Evolutionary conservation across 2,888 invertebrate genomes (phyloP).

Genomic region (Resseliella maxima): DNA sequence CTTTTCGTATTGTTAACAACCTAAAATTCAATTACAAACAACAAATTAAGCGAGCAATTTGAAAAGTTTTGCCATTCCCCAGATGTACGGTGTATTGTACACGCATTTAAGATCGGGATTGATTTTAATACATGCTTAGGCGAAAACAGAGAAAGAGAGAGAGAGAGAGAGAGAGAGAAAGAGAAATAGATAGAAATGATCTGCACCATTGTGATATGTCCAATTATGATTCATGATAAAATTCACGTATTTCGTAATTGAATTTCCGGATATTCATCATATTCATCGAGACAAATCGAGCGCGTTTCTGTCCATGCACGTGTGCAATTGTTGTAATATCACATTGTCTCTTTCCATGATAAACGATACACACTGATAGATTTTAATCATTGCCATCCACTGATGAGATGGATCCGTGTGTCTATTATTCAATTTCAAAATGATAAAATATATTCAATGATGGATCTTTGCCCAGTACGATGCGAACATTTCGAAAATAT

Average conservation of each 20-base stretch:
- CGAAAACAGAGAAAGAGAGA: neutral
- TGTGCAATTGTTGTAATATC: slow-evolving; percentile 7
- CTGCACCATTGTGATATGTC: slow-evolving; percentile 36
- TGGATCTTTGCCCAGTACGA: too few species aligned
- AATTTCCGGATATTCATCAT: slow-evolving; percentile 47
- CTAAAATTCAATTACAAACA: slow-evolving; percentile 55
- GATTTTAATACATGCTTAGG: neutral
- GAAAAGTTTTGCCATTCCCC: neutral
- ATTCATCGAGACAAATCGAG: neutral
- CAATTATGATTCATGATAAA: slow-evolving; percentile 45
- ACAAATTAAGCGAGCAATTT: slow-evolving; percentile 53
- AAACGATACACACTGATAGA: neutral
- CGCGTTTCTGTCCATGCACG: slow-evolving; percentile 25
- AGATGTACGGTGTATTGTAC: neutral
- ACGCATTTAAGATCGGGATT: too few species aligned
- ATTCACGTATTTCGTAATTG: slow-evolving; percentile 54
- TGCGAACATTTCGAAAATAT: neutral
- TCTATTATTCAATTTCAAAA: slow-evolving; percentile 31
- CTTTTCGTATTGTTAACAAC: slow-evolving; percentile 12
- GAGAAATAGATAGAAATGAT: neutral
- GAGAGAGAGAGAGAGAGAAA: neutral
- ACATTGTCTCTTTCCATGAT: neutral
- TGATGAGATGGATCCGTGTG: neutral
- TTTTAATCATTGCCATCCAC: neutral
- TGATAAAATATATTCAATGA: neutral